These are phyloP conservation scores for crab-eating macaque (Macaca fascicularis) DNA, from an alignment of 2,113 vertebrate species.

Conservation along the genomic window DNA sequence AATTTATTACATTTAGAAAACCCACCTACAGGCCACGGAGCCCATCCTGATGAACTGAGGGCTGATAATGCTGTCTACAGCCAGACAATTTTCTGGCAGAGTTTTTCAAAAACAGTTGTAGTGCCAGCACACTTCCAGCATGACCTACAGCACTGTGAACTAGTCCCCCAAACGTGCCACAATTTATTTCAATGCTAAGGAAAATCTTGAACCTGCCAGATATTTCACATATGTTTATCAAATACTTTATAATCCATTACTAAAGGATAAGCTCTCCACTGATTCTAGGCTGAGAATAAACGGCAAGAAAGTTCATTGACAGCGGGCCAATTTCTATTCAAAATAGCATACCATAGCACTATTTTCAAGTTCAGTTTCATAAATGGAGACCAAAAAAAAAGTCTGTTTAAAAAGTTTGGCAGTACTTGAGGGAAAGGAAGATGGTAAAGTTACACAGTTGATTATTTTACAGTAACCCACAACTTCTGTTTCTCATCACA, in stretches of 20 bases:
- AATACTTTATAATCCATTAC: conserved; percentile 51
- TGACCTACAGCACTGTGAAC: conserved; percentile 45
- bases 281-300: conserved; percentile 8
- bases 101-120: not conserved
- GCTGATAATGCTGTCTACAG: conserved; percentile 40
- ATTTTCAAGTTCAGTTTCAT: conserved; percentile 49
- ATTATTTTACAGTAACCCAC: conserved; percentile 69
- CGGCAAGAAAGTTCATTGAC: conserved; percentile 52
- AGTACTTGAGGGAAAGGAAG: conserved; percentile 47
- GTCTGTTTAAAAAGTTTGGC: conserved; percentile 72
- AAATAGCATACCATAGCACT: conserved; percentile 36
- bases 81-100: conserved; percentile 64
- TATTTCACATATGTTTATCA: conserved; percentile 66
- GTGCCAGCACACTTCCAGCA: conserved; percentile 41
- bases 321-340: conserved; percentile 46
- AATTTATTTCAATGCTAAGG: conserved; percentile 9
- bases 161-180: conserved; percentile 9
- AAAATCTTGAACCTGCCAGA: conserved; percentile 55
- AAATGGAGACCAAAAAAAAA: conserved; percentile 56
- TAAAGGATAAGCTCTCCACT: conserved; percentile 24
- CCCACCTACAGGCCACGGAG: conserved; percentile 20
- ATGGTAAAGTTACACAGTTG: conserved; percentile 63
- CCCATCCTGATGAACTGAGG: conserved; percentile 57
- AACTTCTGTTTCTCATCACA: conserved; percentile 76
- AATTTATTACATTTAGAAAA: conserved; percentile 52